Base-by-base conservation (phyloP, 2,113 vertebrate species). In the Vanacampus margaritifer region DNA sequence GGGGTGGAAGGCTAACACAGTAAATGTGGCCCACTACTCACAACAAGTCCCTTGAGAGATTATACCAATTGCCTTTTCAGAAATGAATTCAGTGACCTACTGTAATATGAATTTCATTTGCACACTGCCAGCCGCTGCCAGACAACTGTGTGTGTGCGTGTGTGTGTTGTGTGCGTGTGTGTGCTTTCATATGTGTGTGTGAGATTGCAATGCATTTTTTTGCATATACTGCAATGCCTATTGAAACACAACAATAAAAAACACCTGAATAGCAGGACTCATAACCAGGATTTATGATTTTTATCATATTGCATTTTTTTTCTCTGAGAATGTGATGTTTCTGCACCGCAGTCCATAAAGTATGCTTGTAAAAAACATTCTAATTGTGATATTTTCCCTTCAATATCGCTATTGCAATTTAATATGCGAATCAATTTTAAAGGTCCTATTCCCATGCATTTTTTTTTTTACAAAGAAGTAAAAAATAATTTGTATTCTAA, bases 61-160 rank as follows among this genome's bases (percentile, higher is more conserved):
- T 86, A 89, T 82, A 91, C 91, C 92, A 90, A 94, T 91, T 93
- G 93, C 90, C 90, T 94, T 95, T 94, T 93, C 88, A 85, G 89
- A 94, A 93, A 96, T 95, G 91, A 95, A 97, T 94, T 95, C 94
- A 95, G 91, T 95, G 94, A 96, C 95, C 94, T 94, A 94, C 88
- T 93, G 84, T 94, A 94, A 95, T 95, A 90, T 24, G 65, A 92
- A 88, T 90, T 93, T 93, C 90, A 92, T 91, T 91, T 92, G 90
- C 88, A 90, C 87, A 92, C 74, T 79, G 84, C 91, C 90, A 90
- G 81, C 90, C 76, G 70, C 91, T 76, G 71, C 80, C 37, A 86
- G 78, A 74, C 75, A 43, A 61, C 17, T 46, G 57, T 37, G 60
- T 50, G 68, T 58, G 37, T 46, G n/a, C 19, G 50, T 17, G 36